Base-by-base conservation (phyloP, 2,113 vertebrate species). In the Quiscalus mexicanus region DNA sequence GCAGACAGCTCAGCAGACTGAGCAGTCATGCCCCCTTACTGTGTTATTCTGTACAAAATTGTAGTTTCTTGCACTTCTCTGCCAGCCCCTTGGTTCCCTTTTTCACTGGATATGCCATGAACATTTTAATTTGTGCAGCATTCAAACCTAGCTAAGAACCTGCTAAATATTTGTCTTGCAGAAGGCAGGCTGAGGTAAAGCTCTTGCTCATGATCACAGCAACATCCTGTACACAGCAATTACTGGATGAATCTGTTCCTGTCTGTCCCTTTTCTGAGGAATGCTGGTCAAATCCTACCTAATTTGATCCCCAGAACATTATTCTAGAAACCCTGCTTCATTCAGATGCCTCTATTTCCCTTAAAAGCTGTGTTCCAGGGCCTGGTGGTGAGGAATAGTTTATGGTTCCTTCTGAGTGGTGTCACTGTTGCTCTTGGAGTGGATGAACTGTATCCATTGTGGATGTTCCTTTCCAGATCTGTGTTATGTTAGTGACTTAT, bases 221-320 rank as follows among this genome's bases (percentile, higher is more conserved):
- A 78, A 5, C 1, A 0, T n/a, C 4, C 22, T 20, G 30, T 53
- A 25, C 31, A 8, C 23, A 35, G 35, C 0, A 0, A 44, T 27
- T 45, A 6, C 20, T 71, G 52, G 25, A 55, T 82, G 49, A 41
- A 17, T 79, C 62, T 82, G 8, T 64, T 86, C 74, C 42, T 84
- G 18, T 15, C 71, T 78, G 16, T 82, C 24, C 25, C 15, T 70
- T 74, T 41, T 17, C 50, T 59, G n/a, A 65, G 18, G 39, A 85
- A 33, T 24, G 56, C 47, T 70, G 35, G 23, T 87, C 44, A 90
- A 87, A 45, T 30, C 62, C 62, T 42, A 13, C 56, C 45, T 41
- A 39, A 21, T 41, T 44, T 63, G 23, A 52, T 42, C 55, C 21
- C 23, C 59, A 65, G 33, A 82, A n/a, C 0, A 0, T 35, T 79